phyloP scores from a whole-genome alignment of 2,113 vertebrate species.

The Pica pica region DNA sequence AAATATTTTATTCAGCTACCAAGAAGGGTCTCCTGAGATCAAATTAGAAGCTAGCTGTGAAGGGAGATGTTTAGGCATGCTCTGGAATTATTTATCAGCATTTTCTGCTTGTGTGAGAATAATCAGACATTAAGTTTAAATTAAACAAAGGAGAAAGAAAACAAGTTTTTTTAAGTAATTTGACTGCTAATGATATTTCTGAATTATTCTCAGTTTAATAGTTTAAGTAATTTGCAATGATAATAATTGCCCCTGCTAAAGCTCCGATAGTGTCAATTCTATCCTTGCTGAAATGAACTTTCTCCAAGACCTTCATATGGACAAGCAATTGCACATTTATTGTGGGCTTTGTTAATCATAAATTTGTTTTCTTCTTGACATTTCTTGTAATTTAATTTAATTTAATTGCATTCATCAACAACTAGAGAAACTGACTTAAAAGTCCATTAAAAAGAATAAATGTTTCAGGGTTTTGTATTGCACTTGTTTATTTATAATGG shows the following conservation, averaged over 20 bases:
- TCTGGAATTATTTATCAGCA: slow-evolving; percentile 84
- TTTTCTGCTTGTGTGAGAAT: slow-evolving; percentile 78
- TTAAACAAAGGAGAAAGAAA: slow-evolving; percentile 79
- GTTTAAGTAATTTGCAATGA: slow-evolving; percentile 77
- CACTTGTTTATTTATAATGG: slow-evolving; percentile 73
- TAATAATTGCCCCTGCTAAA: slow-evolving; percentile 67
- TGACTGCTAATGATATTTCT: slow-evolving; percentile 79
- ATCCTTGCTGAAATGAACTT: slow-evolving; percentile 64
- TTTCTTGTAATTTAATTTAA: slow-evolving; percentile 72
- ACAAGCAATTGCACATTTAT: slow-evolving; percentile 69
- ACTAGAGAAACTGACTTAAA: slow-evolving; percentile 64
- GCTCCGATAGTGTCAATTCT: slow-evolving; percentile 35
- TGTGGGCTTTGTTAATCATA: slow-evolving; percentile 67
- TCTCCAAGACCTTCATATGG: slow-evolving; percentile 66
- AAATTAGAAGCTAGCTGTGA: slow-evolving; percentile 86
- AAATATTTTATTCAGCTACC: slow-evolving; percentile 80
- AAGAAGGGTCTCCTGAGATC: slow-evolving; percentile 78
- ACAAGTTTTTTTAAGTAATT: slow-evolving; percentile 73
- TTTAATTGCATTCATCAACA: slow-evolving; percentile 71
- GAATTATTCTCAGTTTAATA: slow-evolving; percentile 78
- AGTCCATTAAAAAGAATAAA: slow-evolving; percentile 70
- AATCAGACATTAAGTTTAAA: slow-evolving; percentile 83
- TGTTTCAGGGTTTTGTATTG: slow-evolving; percentile 25
- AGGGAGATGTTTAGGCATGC: slow-evolving; percentile 82
- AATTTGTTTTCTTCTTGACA: slow-evolving; percentile 73